Conservation (phyloP, 1,140 invertebrate genomes). For the Gonatopus flavifemur region DNA sequence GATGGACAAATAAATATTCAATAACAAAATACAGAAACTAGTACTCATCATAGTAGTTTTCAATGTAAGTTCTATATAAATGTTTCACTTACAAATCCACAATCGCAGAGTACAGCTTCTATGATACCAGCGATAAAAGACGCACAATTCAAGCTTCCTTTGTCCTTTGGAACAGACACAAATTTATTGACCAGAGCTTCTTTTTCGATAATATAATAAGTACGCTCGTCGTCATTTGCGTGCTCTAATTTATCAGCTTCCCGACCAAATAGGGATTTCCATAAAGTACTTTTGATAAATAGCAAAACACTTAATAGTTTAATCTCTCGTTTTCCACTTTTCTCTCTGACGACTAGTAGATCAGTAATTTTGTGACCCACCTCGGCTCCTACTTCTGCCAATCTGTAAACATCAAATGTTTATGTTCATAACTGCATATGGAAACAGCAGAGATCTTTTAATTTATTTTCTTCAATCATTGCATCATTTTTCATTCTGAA, state of each 20-base stretch:
- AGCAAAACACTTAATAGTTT: constrained; percentile 93
- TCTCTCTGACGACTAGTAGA: constrained; percentile 89
- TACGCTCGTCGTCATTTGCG: constrained; percentile 96
- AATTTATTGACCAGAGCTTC: constrained; percentile 96
- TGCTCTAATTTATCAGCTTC: constrained; percentile 99
- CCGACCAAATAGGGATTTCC: constrained; percentile 97
- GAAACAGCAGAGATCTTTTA: background rate
- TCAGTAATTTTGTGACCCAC: constrained; percentile 93
- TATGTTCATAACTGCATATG: constrained; percentile 1
- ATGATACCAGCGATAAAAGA: constrained; percentile 97
- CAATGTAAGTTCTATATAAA: too few relatives aligned
- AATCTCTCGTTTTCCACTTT: constrained; percentile 91
- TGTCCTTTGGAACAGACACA: constrained; percentile 97
- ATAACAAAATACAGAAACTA: constrained; percentile 1
- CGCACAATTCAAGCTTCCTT: constrained; percentile 96
- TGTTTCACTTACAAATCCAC: constrained; percentile 86
- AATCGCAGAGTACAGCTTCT: constrained; percentile 91
- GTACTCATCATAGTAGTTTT: too few relatives aligned
- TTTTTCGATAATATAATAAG: constrained; percentile 98
- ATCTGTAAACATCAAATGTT: constrained; percentile 41
- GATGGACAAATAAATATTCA: background rate
- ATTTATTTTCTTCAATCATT: too few relatives aligned
- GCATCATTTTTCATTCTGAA: too few relatives aligned
- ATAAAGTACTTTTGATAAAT: constrained; percentile 94
- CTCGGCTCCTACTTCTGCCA: constrained; percentile 92